Percentiles rank a stretch among this genome's conserved stretches.
phyloP scores from a whole-genome alignment of 2,888 invertebrate species.

The Embidobia sp. region DNA sequence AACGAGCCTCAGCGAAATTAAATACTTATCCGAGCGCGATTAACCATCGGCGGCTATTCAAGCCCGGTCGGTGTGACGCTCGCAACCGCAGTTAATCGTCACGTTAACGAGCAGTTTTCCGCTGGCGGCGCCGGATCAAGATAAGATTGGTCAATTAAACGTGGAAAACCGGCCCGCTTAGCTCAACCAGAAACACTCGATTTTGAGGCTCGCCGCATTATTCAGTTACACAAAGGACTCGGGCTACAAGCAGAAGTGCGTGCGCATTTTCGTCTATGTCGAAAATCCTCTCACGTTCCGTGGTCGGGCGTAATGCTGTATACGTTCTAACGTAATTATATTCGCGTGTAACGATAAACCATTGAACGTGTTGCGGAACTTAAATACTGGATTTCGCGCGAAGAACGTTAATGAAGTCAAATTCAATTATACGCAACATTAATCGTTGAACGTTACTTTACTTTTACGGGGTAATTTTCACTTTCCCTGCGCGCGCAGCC shows the following conservation, averaged over 20 bases:
- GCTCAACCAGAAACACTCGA: constrained; percentile 64
- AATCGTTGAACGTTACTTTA: constrained; percentile 33
- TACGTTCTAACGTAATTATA: constrained; percentile 62
- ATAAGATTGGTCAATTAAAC: constrained; percentile 57
- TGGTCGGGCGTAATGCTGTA: constrained; percentile 51
- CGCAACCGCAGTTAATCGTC: constrained; percentile 17
- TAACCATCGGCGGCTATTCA: constrained; percentile 16
- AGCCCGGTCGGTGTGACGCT: background rate
- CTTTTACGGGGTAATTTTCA: constrained; percentile 35
- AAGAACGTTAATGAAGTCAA: constrained; percentile 56
- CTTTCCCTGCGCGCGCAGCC: constrained; percentile 13
- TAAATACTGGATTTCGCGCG: constrained; percentile 56
- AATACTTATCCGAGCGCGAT: constrained; percentile 8
- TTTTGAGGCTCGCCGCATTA: constrained; percentile 67
- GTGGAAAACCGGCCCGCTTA: constrained; percentile 30
- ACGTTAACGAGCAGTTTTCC: constrained; percentile 50
- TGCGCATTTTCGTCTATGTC: constrained; percentile 52
- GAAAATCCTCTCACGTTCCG: constrained; percentile 64
- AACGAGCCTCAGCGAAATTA: constrained; percentile 4
- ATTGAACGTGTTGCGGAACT: constrained; percentile 63
- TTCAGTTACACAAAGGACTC: constrained; percentile 61
- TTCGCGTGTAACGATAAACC: constrained; percentile 65
- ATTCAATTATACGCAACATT: constrained; percentile 61
- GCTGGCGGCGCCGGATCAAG: constrained; percentile 38
- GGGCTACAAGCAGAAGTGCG: constrained; percentile 47